Percentiles rank a stretch among this genome's conserved stretches.
These are phyloP conservation scores for Xanthorhoe designata DNA, from an alignment of 2,888 invertebrate genomes.

Conservation along the genomic window DNA sequence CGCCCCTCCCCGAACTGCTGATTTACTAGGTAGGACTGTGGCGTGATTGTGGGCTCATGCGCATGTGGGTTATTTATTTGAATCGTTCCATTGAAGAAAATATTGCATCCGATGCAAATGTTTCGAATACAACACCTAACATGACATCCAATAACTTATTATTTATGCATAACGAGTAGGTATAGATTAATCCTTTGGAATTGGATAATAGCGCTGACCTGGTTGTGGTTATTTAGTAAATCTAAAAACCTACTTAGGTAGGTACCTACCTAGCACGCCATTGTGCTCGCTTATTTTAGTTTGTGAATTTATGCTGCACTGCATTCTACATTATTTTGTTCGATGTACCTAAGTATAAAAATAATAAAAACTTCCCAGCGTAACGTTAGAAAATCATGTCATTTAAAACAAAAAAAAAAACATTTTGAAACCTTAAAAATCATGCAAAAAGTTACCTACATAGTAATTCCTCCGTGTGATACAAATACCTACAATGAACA, in stretches of 20 bases:
- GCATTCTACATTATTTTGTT: slow-evolving; percentile 17
- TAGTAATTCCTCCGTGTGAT: too few species aligned
- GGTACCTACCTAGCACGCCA: slow-evolving; percentile 9
- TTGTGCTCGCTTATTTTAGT: slow-evolving; percentile 26
- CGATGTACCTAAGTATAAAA: slow-evolving; percentile 13
- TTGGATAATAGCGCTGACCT: too few species aligned
- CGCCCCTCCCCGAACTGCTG: slow-evolving; percentile 42
- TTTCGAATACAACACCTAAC: slow-evolving; percentile 1
- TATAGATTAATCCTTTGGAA: too few species aligned
- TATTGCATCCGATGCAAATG: slow-evolving; percentile 8
- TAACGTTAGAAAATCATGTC: too few species aligned
- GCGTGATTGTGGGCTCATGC: slow-evolving; percentile 41
- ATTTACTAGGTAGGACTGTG: slow-evolving; percentile 41
- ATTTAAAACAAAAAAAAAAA: too few species aligned
- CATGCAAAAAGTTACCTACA: too few species aligned
- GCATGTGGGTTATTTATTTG: slow-evolving; percentile 9
- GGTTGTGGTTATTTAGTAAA: too few species aligned
- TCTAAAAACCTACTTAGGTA: neutral
- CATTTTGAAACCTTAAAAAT: too few species aligned
- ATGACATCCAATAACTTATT: neutral
- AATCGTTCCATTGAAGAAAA: slow-evolving; percentile 10
- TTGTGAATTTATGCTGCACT: slow-evolving; percentile 27
- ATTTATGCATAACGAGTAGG: too few species aligned
- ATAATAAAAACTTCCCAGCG: neutral
- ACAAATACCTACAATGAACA: too few species aligned